These are phyloP conservation scores for Galerucella calmariensis DNA, from an alignment of 2,888 invertebrate genomes.

Conservation along the genomic window DNA sequence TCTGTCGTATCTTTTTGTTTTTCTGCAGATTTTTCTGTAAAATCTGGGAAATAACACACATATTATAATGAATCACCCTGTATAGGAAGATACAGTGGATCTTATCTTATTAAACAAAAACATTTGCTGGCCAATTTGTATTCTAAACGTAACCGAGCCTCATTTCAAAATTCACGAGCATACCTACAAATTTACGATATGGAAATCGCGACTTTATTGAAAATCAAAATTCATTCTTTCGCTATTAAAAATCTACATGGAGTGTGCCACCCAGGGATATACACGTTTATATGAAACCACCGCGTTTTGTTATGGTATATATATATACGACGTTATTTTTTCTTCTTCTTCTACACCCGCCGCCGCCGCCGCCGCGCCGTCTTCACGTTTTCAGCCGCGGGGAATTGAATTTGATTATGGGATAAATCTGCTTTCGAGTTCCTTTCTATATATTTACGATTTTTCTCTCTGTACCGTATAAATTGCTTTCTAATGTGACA, in stretches of 20 bases:
- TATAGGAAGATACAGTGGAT: not conserved
- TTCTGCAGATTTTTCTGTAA: slow-evolving; percentile 50
- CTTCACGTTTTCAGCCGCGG: slow-evolving; percentile 39
- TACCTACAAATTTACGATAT: slow-evolving; percentile 42
- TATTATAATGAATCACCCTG: not conserved
- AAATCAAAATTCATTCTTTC: slow-evolving; percentile 66
- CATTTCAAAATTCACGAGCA: slow-evolving; percentile 41
- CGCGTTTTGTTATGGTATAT: slow-evolving; percentile 37
- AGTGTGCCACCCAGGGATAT: slow-evolving; percentile 58
- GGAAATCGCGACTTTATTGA: slow-evolving; percentile 59
- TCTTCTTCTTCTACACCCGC: not conserved
- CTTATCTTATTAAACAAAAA: slow-evolving; percentile 23
- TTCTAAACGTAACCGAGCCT: slow-evolving; percentile 7
- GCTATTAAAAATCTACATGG: slow-evolving; percentile 62
- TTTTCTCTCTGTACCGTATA: slow-evolving; percentile 26
- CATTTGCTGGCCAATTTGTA: slow-evolving; percentile 13
- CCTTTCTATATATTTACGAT: slow-evolving; percentile 24
- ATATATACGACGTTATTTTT: slow-evolving; percentile 41
- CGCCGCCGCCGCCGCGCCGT: not conserved
- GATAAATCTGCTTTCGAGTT: slow-evolving; percentile 11
- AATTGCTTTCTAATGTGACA: slow-evolving; percentile 27
- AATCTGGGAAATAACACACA: slow-evolving; percentile 38
- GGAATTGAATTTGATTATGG: slow-evolving; percentile 52
- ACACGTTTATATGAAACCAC: slow-evolving; percentile 55
- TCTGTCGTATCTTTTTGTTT: slow-evolving; percentile 52